A percentile compares a stretch with the other conserved stretches of the same genome.
These are phyloP conservation scores for Ceratina japonica DNA, from an alignment of 1,140 invertebrate species.

Conservation along the genomic window DNA sequence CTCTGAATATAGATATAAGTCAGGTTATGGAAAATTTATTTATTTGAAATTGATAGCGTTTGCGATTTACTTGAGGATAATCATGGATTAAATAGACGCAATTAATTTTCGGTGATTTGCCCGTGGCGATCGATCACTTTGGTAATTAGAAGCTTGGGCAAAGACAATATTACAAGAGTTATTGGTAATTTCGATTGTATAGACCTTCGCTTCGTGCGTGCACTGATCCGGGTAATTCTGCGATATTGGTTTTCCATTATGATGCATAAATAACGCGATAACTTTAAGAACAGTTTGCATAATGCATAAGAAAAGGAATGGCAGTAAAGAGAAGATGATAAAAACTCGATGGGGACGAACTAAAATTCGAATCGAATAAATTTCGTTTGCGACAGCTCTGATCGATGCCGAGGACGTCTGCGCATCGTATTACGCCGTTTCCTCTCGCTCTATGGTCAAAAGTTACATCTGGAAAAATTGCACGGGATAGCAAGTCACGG, in stretches of 20 bases:
- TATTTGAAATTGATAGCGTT: no score
- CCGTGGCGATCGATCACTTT: neutral
- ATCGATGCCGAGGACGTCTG: neutral
- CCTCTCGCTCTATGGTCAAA: neutral
- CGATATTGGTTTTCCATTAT: constrained; percentile 3
- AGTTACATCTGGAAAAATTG: neutral
- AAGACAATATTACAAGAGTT: constrained; percentile 5
- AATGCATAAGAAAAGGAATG: no score
- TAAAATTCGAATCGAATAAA: neutral
- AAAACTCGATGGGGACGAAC: neutral
- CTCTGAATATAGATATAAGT: no score
- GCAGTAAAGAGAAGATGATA: no score
- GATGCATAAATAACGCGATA: neutral
- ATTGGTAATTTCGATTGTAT: constrained; percentile 5
- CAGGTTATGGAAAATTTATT: no score
- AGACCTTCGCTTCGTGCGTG: no score
- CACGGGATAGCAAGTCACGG: neutral
- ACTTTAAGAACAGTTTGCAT: neutral
- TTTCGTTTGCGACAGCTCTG: neutral
- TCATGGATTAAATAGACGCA: neutral
- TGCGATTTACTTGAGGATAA: neutral
- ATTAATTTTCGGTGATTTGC: neutral
- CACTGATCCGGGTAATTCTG: constrained; percentile 2
- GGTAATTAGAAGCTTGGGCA: constrained; percentile 22
- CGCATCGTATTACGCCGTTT: neutral